Evolutionary conservation across 2,113 vertebrate genomes (phyloP).

Genomic region (Hydropotes inermis): DNA sequence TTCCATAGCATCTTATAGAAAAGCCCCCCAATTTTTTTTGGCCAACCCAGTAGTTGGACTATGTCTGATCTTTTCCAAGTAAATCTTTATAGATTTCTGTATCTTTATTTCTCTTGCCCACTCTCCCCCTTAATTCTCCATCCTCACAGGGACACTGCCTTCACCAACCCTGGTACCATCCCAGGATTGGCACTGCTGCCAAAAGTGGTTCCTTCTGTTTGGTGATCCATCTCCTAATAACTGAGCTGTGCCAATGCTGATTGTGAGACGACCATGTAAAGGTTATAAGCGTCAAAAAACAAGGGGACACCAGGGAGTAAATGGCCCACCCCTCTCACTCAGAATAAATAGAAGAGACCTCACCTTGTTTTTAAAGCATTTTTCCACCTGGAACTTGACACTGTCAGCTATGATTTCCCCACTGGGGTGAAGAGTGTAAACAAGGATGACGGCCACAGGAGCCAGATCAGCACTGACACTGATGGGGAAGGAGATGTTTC

Average conservation of each 20-base stretch:
- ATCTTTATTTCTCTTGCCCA: background rate
- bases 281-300: background rate
- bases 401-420: conserved; percentile 84
- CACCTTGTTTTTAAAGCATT: conserved; percentile 90
- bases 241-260: background rate
- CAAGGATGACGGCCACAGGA: conserved; percentile 79
- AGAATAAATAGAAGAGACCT: background rate
- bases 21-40: background rate
- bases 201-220: background rate
- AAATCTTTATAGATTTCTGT: background rate
- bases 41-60: background rate
- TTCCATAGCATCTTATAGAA: background rate
- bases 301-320: background rate
- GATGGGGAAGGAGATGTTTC: conserved; percentile 80
- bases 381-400: conserved; percentile 77
- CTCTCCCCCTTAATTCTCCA: background rate
- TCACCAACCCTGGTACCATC: rapidly evolving
- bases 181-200: background rate
- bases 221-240: background rate
- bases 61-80: background rate
- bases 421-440: conserved; percentile 84
- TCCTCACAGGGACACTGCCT: background rate
- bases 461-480: conserved; percentile 76
- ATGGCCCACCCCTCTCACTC: background rate
- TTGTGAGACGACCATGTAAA: background rate